These are phyloP conservation scores for Calephelis perditalis DNA, from an alignment of 2,888 invertebrate genomes.

Conservation along the genomic window DNA sequence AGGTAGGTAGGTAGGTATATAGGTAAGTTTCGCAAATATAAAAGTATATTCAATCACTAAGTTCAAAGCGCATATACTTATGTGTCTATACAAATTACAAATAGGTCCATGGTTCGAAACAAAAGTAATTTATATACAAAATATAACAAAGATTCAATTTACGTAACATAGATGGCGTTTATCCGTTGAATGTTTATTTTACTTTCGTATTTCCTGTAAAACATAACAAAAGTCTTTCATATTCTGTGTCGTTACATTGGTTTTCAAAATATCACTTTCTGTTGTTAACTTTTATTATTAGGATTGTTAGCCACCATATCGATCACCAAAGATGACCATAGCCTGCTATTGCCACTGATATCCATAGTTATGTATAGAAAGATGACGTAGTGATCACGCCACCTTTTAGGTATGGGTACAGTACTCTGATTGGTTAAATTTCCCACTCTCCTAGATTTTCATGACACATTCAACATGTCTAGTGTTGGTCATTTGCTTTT, in stretches of 20 bases:
- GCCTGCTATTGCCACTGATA: slow-evolving; percentile 20
- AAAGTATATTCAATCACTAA: no score
- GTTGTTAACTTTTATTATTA: not conserved
- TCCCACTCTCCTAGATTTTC: slow-evolving; percentile 52
- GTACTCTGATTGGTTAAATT: slow-evolving; percentile 54
- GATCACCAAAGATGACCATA: slow-evolving; percentile 27
- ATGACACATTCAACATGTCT: slow-evolving; percentile 41
- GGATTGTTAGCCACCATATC: slow-evolving; percentile 24
- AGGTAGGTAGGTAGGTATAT: no score
- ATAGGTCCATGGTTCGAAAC: no score
- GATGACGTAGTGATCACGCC: slow-evolving; percentile 74
- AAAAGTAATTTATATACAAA: no score
- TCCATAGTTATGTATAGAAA: slow-evolving; percentile 36
- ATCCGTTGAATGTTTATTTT: no score
- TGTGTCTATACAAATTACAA: no score
- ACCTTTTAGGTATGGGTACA: slow-evolving; percentile 57
- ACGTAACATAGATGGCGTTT: no score
- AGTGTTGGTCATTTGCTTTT: slow-evolving; percentile 25
- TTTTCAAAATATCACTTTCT: not conserved
- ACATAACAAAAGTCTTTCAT: slow-evolving; percentile 1
- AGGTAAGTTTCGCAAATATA: no score
- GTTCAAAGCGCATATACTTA: no score
- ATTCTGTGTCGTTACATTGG: not conserved
- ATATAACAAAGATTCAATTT: no score
- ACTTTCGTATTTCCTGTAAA: not conserved